Percentiles rank a stretch among this genome's conserved stretches.
Evolutionary conservation across 2,113 vertebrate genomes (phyloP).

Genomic region (Oreochromis tanganicae): DNA sequence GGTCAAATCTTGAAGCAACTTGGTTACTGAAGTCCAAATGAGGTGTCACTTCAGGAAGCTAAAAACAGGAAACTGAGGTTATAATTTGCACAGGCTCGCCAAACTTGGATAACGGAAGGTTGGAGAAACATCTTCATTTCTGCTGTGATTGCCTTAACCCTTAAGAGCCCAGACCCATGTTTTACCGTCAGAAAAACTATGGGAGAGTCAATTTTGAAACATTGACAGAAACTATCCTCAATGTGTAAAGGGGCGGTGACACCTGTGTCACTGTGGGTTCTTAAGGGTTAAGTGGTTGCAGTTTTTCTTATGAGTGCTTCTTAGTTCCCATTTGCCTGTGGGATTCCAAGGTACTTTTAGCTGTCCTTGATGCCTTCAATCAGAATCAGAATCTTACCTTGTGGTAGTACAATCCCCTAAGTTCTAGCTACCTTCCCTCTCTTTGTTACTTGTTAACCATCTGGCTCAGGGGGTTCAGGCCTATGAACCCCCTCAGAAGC

Average conservation of each 20-base stretch:
- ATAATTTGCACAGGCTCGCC: background rate
- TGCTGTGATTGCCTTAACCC: background rate
- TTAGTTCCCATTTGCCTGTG: background rate
- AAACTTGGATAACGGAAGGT: background rate
- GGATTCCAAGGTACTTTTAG: background rate
- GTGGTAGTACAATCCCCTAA: background rate
- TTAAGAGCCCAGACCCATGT: too few species aligned
- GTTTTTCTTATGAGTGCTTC: background rate
- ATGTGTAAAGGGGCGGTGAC: too few species aligned
- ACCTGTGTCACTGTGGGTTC: too few species aligned
- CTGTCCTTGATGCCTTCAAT: background rate
- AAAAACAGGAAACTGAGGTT: background rate
- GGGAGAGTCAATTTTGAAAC: too few species aligned
- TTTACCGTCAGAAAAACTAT: too few species aligned
- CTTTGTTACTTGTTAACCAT: background rate
- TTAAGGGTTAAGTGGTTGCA: background rate
- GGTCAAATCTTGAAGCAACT: background rate
- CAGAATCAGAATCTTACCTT: background rate
- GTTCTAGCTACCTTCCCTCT: background rate
- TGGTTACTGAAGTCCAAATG: background rate
- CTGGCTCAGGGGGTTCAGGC: background rate
- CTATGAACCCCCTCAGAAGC: background rate
- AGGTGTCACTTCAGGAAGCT: background rate
- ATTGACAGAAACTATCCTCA: too few species aligned
- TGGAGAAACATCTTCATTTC: background rate